phyloP scores from a whole-genome alignment of 2,113 vertebrate species.

The Psilopogon haemacephalus region DNA sequence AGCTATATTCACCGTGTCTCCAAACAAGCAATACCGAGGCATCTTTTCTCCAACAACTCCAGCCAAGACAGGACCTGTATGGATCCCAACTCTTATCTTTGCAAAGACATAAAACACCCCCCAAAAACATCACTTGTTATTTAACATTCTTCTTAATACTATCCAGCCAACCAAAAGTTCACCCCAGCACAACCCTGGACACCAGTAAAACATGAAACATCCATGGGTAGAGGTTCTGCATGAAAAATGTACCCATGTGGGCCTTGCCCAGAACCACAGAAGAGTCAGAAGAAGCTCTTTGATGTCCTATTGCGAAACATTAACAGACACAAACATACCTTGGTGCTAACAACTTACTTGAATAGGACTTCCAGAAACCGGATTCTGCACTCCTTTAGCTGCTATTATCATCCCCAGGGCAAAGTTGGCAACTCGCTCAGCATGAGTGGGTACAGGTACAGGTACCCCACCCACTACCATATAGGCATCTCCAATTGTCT shows the following conservation, averaged over 20 bases:
- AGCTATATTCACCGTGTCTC: constrained; percentile 79
- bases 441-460: constrained; percentile 76
- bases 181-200: background rate
- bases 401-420: constrained; percentile 80
- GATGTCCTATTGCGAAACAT: background rate
- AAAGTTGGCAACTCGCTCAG: constrained; percentile 80
- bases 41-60: constrained; percentile 81
- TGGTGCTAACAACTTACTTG: constrained; percentile 62
- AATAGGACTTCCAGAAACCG: constrained; percentile 76
- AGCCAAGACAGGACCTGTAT: constrained; percentile 75
- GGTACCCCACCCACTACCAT: constrained; percentile 84
- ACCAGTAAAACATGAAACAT: background rate
- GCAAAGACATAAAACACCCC: constrained; percentile 49
- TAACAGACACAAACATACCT: background rate
- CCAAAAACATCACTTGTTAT: background rate
- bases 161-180: background rate
- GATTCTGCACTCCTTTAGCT: constrained; percentile 78
- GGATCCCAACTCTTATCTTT: constrained; percentile 78
- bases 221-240: background rate
- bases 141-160: background rate
- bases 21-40: constrained; percentile 80
- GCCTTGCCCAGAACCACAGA: background rate
- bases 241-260: background rate
- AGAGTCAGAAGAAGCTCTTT: background rate
- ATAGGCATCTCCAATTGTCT: constrained; percentile 82